Base-by-base conservation (phyloP, 2,888 invertebrate genomes). In the Tinea trinotella region DNA sequence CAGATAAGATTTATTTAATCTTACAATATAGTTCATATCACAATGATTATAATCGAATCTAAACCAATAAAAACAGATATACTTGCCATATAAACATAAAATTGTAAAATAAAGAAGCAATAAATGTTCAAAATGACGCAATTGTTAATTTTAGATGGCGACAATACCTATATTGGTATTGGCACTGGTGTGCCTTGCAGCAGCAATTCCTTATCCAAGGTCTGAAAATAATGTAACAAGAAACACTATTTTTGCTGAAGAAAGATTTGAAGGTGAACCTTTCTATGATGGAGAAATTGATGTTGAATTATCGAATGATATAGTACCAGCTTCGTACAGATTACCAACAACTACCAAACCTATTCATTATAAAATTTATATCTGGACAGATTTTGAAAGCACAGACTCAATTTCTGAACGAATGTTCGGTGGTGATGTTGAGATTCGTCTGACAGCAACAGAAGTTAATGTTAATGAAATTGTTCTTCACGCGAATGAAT, bases 331-430 rank as follows among this genome's bases (percentile, higher is more conserved):
- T n/a, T 59, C 65, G 7, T 88, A 76, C 62, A 70, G 88, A 22
- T 70, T 90, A 1, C 88, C 88, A 0, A 76, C 62, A 0, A 77
- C 79, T 0, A 81, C 91, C 0, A 60, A 56, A 12, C 92, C 91
- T 0, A 59, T 54, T 0, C 70, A 73, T 19, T 92, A 91, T 60
- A 65, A 77, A 0, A 63, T 91, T 0, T 58, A 72, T 0, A 74
- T 91, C 63, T 62, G 59, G 0, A 79, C 89, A 0, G 70, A 86
- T 55, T 71, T 88, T 0, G 7, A 55, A 0, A 46, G 60, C 18
- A 57, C 59, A 9, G 57, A 56, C 1, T 54, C 44, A 0, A 70
- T 70, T 54, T 57, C 54, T 1, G 24, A 22, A 10, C 50, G 50
- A 15, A 53, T 17, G 19, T 85, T 87, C 54, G 44, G 57, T 1